Evolutionary conservation across 2,797 vertebrate genomes (phyloP), one percentile per base, ranked within the genome.

Genomic region (Pteropus rufus): DNA sequence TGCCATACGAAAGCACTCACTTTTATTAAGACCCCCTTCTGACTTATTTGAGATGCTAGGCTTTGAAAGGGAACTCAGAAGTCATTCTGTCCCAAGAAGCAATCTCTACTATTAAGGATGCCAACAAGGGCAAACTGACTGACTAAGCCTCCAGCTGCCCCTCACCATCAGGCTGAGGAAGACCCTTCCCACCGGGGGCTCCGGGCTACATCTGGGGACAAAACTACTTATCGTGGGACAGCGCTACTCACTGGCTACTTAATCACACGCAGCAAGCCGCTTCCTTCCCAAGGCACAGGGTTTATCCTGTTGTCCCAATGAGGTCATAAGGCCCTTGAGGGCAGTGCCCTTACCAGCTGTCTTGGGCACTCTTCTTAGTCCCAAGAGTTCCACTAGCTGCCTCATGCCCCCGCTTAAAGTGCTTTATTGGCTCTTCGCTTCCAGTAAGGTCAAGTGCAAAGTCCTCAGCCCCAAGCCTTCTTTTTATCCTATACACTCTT

Each of bases 31-130:
- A 72, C 18, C 5, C 12, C 9, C 80, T 26, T 46, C 34, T 19
- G 49, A 10, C 31, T 75, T 89, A 84, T 34, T 83, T 19, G 83
- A 49, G 54, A 67, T 46, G 3, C 56, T 21, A 65, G 31, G 21
- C 70, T 86, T 94, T 76, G 58, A 86, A 86, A 76, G n/a, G 52
- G 60, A 94, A 86, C 46, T 58, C 52, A 83, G 67, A 92, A 76
- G 36, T 60, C 64, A 75, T 29, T 72, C n/a, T 31, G 24, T 76
- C 41, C 65, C 24, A 31, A 80, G 52, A n/a, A 75, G 29, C 26
- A 19, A 15, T 29, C 7, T 92, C 34, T 80, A 79, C 60, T 39
- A 34, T 4, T 58, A 24, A 87, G 54, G n/a, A 93, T 72, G 67
- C 41, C 21, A 8, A 21, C 24, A 67, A 49, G 95, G 75, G 23